Conservation (phyloP, 1,140 invertebrate species). For the Ceratitis capitata region DNA sequence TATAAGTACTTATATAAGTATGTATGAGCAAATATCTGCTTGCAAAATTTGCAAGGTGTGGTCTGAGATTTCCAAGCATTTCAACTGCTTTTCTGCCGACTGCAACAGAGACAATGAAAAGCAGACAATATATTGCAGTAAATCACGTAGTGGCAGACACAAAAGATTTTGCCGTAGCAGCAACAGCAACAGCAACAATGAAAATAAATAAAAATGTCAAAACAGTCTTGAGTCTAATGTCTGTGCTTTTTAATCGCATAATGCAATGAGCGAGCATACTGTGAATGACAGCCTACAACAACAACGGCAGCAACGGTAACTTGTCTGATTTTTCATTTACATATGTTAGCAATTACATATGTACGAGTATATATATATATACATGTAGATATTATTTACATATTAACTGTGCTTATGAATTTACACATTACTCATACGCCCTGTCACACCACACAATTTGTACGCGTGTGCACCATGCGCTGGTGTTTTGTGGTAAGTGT, state of each 20-base stretch:
- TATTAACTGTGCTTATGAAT: slow-evolving; percentile 11
- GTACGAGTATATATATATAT: no score
- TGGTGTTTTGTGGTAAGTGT: neutral
- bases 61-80: neutral
- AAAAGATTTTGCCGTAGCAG: neutral
- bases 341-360: no score
- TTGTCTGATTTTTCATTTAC: neutral
- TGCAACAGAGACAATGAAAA: neutral
- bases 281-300: neutral
- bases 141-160: slow-evolving; percentile 1
- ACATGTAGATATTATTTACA: neutral
- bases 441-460: neutral
- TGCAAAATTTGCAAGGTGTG: neutral
- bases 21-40: neutral
- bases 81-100: no score
- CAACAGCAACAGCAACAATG: neutral
- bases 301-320: neutral
- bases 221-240: no score
- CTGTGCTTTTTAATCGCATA: neutral
- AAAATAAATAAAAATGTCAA: neutral
- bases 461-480: neutral
- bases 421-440: slow-evolving; percentile 8
- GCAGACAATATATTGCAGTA: neutral
- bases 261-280: neutral
- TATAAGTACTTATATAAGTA: neutral